Evolutionary conservation across 2,797 vertebrate species (phyloP), one percentile per base, ranked within the genome.

Genomic region (Botia kubotai): DNA sequence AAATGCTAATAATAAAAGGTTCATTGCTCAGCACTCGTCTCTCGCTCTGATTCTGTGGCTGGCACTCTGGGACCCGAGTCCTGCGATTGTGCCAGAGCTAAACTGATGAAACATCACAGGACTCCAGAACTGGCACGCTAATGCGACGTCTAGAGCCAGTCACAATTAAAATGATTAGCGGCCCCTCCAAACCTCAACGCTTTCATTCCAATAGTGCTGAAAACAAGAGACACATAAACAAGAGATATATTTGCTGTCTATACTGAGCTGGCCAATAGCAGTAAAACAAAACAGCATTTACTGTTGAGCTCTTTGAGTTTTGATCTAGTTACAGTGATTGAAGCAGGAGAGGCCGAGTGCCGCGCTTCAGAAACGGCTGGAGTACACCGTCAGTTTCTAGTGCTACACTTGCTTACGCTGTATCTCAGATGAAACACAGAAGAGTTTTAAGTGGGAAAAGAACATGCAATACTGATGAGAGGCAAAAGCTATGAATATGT

Each of bases 71-170:
- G 63, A 88, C 83, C 7, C 65, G 85, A 88, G 85, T 13, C 82
- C 82, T 71, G 84, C 75, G 57, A 83, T 63, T 73, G 76, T n/a
- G 72, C 73, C 75, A 89, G 84, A 36, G 84, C 60, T 29, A 83
- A 91, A 86, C 19, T 83, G 79, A 84, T 83, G 79, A 87, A 88
- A 83, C 74, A 68, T 81, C 81, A 84, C 80, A 80, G 65, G 65
- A 83, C 81, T 81, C 84, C 82, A 84, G 13, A 75, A 53, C 16
- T 91, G 83, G 83, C 85, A 89, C 85, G 75, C 11, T 74, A 48
- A 39, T 13, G 83, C 6, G 78, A 3, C 58, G 53, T 8, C 71
- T 79, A 79, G 29, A 80, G 86, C 65, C 70, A 79, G 83, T 2
- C 58, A 80, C 86, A 89, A 83, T 72, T 87, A 88, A 72, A 62